phyloP scores from a whole-genome alignment of 1,140 invertebrate genomes.

The Drosophila takahashii region DNA sequence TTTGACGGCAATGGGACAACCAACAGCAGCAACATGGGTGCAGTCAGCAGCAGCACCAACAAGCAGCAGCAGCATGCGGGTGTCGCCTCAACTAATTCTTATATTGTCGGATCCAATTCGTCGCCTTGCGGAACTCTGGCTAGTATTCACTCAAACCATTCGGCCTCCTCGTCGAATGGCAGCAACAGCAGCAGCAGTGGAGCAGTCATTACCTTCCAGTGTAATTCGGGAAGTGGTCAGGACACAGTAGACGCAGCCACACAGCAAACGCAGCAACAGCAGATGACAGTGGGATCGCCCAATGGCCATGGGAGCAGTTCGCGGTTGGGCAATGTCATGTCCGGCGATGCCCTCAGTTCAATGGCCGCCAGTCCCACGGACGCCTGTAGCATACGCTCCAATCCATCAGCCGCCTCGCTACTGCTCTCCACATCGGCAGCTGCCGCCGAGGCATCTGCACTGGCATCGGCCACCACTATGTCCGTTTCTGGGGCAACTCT shows the following conservation, averaged over 20 bases:
- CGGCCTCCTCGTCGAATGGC: conserved; percentile 74
- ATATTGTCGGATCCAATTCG: conserved; percentile 40
- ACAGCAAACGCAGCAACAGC: conserved; percentile 43
- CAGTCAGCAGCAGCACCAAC: conserved; percentile 16
- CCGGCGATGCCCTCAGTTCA: conserved; percentile 71
- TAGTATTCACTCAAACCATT: conserved; percentile 79
- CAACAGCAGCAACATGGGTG: conserved; percentile 35
- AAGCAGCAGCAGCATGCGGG: conserved; percentile 13
- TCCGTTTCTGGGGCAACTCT: conserved; percentile 71
- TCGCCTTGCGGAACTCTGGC: conserved; percentile 75
- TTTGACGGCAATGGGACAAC: conserved; percentile 69
- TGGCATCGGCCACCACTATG: conserved; percentile 57
- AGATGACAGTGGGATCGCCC: conserved; percentile 66
- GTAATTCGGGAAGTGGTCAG: conserved; percentile 34
- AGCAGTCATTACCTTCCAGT: conserved; percentile 75
- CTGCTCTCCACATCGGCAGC: conserved; percentile 74
- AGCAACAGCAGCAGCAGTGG: conserved; percentile 79
- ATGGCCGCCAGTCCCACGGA: conserved; percentile 83
- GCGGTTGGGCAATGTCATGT: conserved; percentile 61
- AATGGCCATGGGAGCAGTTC: conserved; percentile 67
- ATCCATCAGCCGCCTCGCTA: conserved; percentile 82
- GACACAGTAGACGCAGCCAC: conserved; percentile 51
- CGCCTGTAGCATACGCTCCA: conserved; percentile 82
- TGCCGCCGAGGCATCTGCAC: conserved; percentile 69
- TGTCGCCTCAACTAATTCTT: conserved; percentile 18